Evolutionary conservation across 2,888 invertebrate genomes (phyloP).

Genomic region (Drosophila mimica): DNA sequence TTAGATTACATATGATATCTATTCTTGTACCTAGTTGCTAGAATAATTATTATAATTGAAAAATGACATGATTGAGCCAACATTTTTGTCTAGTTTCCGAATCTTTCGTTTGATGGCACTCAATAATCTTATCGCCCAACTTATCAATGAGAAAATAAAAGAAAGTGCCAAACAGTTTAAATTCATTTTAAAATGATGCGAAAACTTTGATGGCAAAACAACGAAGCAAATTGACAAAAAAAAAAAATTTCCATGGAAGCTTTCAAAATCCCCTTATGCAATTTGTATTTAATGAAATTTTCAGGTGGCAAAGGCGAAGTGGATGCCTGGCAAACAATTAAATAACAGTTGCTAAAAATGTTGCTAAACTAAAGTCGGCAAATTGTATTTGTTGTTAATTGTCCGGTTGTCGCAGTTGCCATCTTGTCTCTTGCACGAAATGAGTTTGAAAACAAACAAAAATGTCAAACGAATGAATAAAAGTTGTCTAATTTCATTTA

Average conservation of each 20-base stretch:
- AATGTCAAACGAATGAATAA: slow-evolving; percentile 79
- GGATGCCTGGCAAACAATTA: slow-evolving; percentile 64
- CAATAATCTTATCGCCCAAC: slow-evolving; percentile 30
- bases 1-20: slow-evolving; percentile 9
- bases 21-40: neutral
- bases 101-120: slow-evolving; percentile 18
- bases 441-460: slow-evolving; percentile 82
- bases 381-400: slow-evolving; percentile 80
- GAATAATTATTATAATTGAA: slow-evolving; percentile 28
- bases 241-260: neutral
- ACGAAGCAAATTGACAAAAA: neutral
- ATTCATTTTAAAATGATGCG: slow-evolving; percentile 35
- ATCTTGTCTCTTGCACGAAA: slow-evolving; percentile 45
- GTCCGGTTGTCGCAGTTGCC: slow-evolving; percentile 57
- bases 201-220: slow-evolving; percentile 4
- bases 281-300: slow-evolving; percentile 74
- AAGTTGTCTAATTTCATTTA: slow-evolving; percentile 79
- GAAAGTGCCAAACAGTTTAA: slow-evolving; percentile 60
- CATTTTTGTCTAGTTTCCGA: slow-evolving; percentile 14
- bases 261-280: slow-evolving; percentile 41
- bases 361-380: slow-evolving; percentile 69
- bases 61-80: slow-evolving; percentile 15
- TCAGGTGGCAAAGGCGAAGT: slow-evolving; percentile 5
- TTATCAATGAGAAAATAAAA: slow-evolving; percentile 30
- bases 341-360: slow-evolving; percentile 64